phyloP scores from a whole-genome alignment of 1,140 invertebrate genomes.

The Orussus abietinus region DNA sequence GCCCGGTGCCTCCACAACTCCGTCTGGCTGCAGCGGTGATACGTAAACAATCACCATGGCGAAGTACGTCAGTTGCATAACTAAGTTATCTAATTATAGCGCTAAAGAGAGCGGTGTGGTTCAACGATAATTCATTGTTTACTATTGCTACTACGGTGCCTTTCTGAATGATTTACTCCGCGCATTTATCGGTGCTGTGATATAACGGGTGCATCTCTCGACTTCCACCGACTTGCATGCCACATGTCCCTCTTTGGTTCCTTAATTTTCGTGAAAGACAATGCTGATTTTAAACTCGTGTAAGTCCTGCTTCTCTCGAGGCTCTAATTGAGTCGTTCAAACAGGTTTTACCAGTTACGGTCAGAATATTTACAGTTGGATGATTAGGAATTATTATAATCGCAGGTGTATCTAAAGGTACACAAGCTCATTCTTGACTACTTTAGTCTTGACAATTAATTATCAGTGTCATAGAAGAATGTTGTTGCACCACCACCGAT shows the following conservation, averaged over 20 bases:
- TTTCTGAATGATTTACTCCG: constrained; percentile 4
- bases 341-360: constrained; percentile 3
- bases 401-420: too few species aligned
- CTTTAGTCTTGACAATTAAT: not conserved
- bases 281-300: constrained; percentile 36
- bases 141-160: constrained; percentile 15
- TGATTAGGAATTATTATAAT: not conserved
- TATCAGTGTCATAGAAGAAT: not conserved
- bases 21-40: not conserved
- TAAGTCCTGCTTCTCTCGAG: constrained; percentile 23
- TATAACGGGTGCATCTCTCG: not conserved
- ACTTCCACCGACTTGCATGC: constrained; percentile 8
- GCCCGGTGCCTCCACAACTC: not conserved
- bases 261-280: constrained; percentile 34
- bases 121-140: constrained; percentile 29
- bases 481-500: not conserved
- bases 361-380: constrained; percentile 13
- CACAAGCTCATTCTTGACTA: too few species aligned
- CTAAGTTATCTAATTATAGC: constrained; percentile 35
- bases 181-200: not conserved
- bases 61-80: constrained; percentile 40
- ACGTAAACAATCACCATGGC: constrained; percentile 37
- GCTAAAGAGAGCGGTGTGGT: constrained; percentile 15
- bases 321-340: not conserved
- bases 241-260: constrained; percentile 37